Conservation (phyloP, 2,797 vertebrate genomes). For the Sphenopsis melanotis region DNA sequence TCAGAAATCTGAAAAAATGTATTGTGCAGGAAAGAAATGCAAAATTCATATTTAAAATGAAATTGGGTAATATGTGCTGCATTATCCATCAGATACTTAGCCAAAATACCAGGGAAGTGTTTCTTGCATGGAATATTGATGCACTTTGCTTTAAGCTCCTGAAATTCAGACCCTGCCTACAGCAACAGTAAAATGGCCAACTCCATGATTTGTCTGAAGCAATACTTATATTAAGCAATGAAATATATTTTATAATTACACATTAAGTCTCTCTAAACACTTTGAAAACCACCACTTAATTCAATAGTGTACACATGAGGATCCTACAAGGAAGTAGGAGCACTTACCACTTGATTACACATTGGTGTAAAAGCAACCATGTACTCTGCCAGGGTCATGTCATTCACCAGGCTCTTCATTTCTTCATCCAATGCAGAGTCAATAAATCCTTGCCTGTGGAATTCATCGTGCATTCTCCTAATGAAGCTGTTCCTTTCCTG, state of each 20-base stretch:
- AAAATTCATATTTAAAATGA: not conserved
- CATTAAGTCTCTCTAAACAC: not conserved
- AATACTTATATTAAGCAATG: not conserved
- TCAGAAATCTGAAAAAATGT: not conserved
- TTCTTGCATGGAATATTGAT: not conserved
- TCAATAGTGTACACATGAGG: not conserved
- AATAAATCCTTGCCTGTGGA: conserved; percentile 49
- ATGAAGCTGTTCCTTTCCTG: conserved; percentile 79
- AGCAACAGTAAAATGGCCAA: not conserved
- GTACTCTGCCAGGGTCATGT: conserved; percentile 76
- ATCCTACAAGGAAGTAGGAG: not conserved
- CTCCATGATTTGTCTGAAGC: not conserved
- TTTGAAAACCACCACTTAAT: not conserved
- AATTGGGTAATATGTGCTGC: not conserved
- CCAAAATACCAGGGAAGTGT: not conserved
- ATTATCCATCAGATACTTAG: not conserved
- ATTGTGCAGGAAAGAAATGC: not conserved
- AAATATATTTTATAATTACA: not conserved
- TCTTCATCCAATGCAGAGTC: conserved; percentile 61
- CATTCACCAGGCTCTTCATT: conserved; percentile 71
- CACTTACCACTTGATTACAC: conserved; percentile 9
- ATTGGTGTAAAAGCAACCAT: conserved; percentile 46
- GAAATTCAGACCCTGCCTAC: not conserved
- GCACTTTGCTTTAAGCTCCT: not conserved
- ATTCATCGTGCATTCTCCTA: conserved; percentile 64